Base-by-base conservation (phyloP, 1,140 invertebrate species). In the Manduca sexta region DNA sequence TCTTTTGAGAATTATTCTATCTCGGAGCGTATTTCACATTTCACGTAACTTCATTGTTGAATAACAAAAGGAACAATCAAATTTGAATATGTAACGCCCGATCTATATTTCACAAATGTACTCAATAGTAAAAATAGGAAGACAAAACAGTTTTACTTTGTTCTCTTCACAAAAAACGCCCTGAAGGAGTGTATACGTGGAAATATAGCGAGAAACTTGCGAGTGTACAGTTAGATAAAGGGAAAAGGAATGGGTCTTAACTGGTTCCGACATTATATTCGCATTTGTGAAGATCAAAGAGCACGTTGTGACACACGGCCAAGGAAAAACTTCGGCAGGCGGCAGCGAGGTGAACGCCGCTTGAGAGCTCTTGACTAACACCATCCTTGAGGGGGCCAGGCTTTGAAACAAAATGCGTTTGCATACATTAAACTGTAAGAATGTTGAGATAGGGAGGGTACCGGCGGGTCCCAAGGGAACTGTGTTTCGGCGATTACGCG, bases 351-450 rank as follows among this genome's bases (percentile, higher is more conserved):
- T 71, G 66, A 68, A 52, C 60, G 48, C 54, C 46, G 74, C 80
- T 60, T 1, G 65, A 74, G 78, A 78, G 77, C 56, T 60, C 65
- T 71, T 50, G 47, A 76, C 62, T 71, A 77, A 82, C 74, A 70
- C 68, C 76, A 63, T 77, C 56, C 69, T 72, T 74, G 66, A 74
- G 81, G 77, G 79, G 78, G 69, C 66, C 68, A 73, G 71, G 74
- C 79, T 85, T 85, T 82, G 81, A 81, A 85, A 85, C 81, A 85
- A 85, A 85, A 83, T 85, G 81, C 80, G 80, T 84, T 84, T 84
- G 80, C 81, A 85, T 85, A 85, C 71, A 83, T 84, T 84, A 81
- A 84, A 83, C 69, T 80, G 67, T 85, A 83, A 82, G 81, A 83
- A 85, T 84, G 81, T 81, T 69, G 61, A 83, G 74, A 82, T 81